These are phyloP conservation scores for Thripadectes ignobilis DNA, from an alignment of 2,797 vertebrate genomes.

Conservation along the genomic window DNA sequence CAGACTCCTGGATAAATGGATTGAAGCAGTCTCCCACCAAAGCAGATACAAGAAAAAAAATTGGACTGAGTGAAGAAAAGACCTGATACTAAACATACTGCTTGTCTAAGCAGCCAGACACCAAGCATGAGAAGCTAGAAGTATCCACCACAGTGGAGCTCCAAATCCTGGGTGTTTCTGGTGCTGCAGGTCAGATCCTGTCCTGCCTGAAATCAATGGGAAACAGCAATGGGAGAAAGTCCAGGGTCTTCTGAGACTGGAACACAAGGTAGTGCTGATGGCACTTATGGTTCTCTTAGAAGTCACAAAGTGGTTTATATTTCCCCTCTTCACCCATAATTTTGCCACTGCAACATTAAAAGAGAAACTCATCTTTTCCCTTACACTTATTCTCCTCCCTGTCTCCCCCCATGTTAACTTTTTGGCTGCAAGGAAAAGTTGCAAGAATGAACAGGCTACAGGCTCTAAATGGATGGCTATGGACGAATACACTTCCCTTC, in stretches of 20 bases:
- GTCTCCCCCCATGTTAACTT: neutral
- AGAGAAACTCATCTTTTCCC: neutral
- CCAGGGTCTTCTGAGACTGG: rapidly evolving
- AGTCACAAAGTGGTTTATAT: neutral
- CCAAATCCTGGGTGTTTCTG: neutral
- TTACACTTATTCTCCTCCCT: neutral
- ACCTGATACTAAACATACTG: neutral
- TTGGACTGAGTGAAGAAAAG: neutral
- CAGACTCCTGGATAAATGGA: neutral
- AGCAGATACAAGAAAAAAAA: neutral
- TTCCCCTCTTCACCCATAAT: neutral
- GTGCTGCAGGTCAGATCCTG: neutral
- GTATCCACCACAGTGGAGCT: neutral
- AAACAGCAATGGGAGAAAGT: rapidly evolving
- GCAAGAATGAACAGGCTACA: neutral
- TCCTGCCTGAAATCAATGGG: neutral
- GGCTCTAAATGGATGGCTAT: neutral
- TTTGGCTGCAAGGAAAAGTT: neutral
- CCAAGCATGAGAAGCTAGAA: neutral
- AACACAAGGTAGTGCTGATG: neutral
- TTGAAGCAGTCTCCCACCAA: neutral
- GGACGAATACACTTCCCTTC: neutral
- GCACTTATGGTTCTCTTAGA: neutral
- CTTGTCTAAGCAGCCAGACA: neutral
- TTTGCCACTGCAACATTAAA: neutral